phyloP scores from a whole-genome alignment of 92 coral and sea anemone species.

The Siderastrea radians region DNA sequence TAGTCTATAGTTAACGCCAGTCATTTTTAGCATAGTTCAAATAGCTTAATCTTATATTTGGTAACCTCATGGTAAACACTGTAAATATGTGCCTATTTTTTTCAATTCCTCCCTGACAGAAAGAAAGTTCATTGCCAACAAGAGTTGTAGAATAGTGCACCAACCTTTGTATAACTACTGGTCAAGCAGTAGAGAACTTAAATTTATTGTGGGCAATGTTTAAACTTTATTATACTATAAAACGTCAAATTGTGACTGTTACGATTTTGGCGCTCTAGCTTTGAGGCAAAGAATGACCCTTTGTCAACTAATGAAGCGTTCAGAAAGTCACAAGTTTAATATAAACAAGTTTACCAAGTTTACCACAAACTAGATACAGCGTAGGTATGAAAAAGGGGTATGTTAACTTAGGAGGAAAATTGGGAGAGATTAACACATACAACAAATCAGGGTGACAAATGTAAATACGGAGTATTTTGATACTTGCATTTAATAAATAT shows the following conservation, averaged over 20 bases:
- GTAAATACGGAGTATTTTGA: slow-evolving; percentile 35
- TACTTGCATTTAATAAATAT: slow-evolving; percentile 37
- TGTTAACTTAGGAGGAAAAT: background rate
- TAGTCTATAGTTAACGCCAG: too few species aligned
- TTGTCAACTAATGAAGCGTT: background rate
- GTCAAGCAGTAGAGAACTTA: too few species aligned
- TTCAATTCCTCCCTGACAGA: background rate
- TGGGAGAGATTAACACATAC: background rate
- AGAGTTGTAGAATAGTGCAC: too few species aligned
- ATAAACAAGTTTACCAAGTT: too few species aligned
- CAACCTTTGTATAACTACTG: too few species aligned
- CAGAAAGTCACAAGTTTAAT: background rate
- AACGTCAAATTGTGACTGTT: too few species aligned
- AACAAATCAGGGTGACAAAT: slow-evolving; percentile 7
- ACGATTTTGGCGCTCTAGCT: background rate
- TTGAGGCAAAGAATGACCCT: background rate
- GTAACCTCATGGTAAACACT: background rate
- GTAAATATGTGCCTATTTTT: background rate
- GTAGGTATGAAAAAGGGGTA: background rate
- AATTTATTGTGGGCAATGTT: too few species aligned
- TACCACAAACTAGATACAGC: background rate
- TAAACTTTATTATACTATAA: background rate
- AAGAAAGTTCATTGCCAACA: too few species aligned
- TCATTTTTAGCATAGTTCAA: background rate
- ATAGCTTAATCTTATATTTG: background rate